phyloP scores from a whole-genome alignment of 2,113 vertebrate species.

The Dicrurus megarhynchus region DNA sequence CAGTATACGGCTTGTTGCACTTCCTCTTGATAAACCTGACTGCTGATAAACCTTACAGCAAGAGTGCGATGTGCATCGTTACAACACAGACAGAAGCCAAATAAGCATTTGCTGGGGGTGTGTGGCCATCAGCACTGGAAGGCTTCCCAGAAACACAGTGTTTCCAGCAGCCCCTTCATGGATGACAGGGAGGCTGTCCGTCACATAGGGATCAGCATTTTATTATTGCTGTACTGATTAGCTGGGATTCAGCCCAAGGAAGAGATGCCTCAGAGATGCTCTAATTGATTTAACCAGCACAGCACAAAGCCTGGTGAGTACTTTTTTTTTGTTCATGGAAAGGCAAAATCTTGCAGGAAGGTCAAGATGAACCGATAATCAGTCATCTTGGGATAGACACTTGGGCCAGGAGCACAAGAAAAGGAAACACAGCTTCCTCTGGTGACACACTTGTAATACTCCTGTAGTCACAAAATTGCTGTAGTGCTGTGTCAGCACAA shows the following conservation, averaged over 20 bases:
- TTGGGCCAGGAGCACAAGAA: neutral
- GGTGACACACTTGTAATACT: neutral
- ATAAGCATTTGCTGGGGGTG: neutral
- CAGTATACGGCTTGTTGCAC: neutral
- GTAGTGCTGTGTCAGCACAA: neutral
- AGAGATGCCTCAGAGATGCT: neutral
- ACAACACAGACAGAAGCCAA: neutral
- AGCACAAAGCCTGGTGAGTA: neutral
- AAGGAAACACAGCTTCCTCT: neutral
- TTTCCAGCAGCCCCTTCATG: neutral
- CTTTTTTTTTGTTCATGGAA: neutral
- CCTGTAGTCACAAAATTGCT: neutral
- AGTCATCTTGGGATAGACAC: neutral
- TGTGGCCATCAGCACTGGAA: neutral
- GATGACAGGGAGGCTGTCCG: neutral
- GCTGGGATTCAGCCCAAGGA: slow-evolving; percentile 22
- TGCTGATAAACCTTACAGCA: neutral
- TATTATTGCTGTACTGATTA: neutral
- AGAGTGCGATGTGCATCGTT: neutral
- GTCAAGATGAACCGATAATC: neutral
- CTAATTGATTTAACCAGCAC: neutral
- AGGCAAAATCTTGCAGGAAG: neutral
- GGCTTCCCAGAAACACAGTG: neutral
- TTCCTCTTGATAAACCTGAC: neutral
- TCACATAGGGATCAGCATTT: slow-evolving; percentile 2